These are phyloP conservation scores for Misgurnus anguillicaudatus DNA, from an alignment of 2,113 vertebrate genomes.

Conservation along the genomic window DNA sequence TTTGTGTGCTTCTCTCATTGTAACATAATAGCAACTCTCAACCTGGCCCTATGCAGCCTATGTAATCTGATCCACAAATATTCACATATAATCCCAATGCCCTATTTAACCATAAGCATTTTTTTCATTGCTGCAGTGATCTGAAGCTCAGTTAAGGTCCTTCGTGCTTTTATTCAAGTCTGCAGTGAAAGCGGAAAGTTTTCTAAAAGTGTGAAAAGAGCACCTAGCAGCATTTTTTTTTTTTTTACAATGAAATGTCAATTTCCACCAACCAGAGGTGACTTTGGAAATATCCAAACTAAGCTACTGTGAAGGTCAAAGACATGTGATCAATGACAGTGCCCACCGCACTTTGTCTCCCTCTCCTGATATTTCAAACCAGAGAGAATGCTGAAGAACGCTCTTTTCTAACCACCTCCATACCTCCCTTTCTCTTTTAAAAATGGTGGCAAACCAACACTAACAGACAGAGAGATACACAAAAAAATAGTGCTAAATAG, in stretches of 20 bases:
- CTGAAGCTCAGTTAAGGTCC: slow-evolving; percentile 19
- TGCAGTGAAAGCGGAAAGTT: not conserved
- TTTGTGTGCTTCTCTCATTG: slow-evolving; percentile 34
- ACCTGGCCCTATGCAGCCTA: slow-evolving; percentile 33
- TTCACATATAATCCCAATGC: slow-evolving; percentile 42
- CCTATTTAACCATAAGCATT: slow-evolving; percentile 26
- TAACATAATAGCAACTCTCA: slow-evolving; percentile 41
- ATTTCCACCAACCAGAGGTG: slow-evolving; percentile 27
- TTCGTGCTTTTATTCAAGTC: not conserved
- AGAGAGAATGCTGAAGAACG: slow-evolving; percentile 46
- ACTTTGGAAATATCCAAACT: slow-evolving; percentile 52
- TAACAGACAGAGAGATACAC: too few species aligned
- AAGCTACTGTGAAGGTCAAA: slow-evolving; percentile 53
- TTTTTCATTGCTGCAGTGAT: slow-evolving; percentile 27
- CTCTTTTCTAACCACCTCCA: slow-evolving; percentile 19
- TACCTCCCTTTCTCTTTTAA: not conserved
- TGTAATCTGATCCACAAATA: slow-evolving; percentile 46
- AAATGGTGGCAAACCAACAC: not conserved
- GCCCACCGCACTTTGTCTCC: slow-evolving; percentile 45
- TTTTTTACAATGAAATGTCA: slow-evolving; percentile 13
- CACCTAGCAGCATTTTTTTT: not conserved
- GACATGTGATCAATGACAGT: slow-evolving; percentile 44
- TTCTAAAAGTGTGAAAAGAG: slow-evolving; percentile 4
- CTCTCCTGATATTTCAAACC: slow-evolving; percentile 55
- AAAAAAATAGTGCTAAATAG: too few species aligned